Evolutionary conservation across 2,113 vertebrate genomes (phyloP).

Genomic region (Ptilonorhynchus violaceus): DNA sequence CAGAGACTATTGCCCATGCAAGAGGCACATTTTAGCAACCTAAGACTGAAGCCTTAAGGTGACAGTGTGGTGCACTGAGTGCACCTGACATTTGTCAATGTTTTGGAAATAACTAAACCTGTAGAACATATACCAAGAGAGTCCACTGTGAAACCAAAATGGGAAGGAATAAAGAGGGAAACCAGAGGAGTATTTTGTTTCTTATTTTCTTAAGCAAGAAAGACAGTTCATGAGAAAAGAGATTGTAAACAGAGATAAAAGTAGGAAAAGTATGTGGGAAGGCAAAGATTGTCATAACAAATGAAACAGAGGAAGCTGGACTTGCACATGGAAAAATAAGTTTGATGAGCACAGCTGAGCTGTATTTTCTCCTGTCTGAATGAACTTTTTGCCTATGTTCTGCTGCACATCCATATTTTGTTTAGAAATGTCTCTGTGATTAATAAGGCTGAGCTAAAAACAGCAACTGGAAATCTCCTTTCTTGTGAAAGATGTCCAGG

Average conservation of each 20-base stretch:
- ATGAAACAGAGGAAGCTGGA: neutral
- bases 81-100: neutral
- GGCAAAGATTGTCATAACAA: neutral
- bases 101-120: neutral
- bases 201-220: neutral
- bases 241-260: conserved; percentile 10
- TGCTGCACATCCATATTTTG: neutral
- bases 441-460: neutral
- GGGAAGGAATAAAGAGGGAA: neutral
- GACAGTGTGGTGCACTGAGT: neutral
- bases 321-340: neutral
- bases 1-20: neutral
- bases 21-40: neutral
- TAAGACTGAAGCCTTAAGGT: neutral
- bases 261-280: neutral
- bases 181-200: neutral
- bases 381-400: neutral
- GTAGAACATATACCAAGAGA: neutral
- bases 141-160: neutral
- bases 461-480: neutral
- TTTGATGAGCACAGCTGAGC: neutral
- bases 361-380: neutral
- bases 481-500: neutral
- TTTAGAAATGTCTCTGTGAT: neutral
- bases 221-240: neutral